A percentile compares a stretch with the other conserved stretches of the same genome.
These are phyloP conservation scores for Amphipyra tragopoginis DNA, from an alignment of 2,888 invertebrate genomes.

Conservation along the genomic window DNA sequence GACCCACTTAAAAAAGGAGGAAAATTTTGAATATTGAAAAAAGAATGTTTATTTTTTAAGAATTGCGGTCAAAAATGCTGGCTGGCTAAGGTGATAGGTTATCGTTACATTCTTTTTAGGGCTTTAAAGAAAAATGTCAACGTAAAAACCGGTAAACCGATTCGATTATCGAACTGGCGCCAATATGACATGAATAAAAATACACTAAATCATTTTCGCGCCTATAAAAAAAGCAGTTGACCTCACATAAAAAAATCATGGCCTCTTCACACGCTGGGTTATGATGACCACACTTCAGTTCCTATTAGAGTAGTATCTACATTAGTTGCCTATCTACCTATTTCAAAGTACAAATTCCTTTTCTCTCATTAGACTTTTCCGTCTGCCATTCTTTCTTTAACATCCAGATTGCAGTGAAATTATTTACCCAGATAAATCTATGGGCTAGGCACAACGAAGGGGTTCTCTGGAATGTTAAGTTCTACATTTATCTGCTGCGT, in stretches of 20 bases:
- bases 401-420: no score
- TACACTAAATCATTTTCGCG: conserved; percentile 25
- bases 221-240: conserved; percentile 11
- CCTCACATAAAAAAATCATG: neutral
- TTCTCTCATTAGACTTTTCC: no score
- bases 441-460: no score
- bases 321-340: no score
- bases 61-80: conserved; percentile 10
- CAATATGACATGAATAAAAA: conserved; percentile 10
- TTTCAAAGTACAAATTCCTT: no score
- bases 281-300: no score
- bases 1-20: conserved; percentile 5
- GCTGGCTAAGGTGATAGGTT: conserved; percentile 17
- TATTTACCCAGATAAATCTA: no score
- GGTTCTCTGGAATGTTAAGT: no score
- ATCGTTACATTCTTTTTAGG: conserved; percentile 9
- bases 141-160: conserved; percentile 5
- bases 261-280: no score
- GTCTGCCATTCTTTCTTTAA: no score
- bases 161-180: conserved; percentile 37
- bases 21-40: neutral
- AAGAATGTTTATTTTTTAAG: neutral
- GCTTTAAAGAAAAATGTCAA: conserved; percentile 8
- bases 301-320: no score
- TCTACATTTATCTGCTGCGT: no score